Base-by-base conservation (phyloP, 2,113 vertebrate species). In the Manacus vitellinus region DNA sequence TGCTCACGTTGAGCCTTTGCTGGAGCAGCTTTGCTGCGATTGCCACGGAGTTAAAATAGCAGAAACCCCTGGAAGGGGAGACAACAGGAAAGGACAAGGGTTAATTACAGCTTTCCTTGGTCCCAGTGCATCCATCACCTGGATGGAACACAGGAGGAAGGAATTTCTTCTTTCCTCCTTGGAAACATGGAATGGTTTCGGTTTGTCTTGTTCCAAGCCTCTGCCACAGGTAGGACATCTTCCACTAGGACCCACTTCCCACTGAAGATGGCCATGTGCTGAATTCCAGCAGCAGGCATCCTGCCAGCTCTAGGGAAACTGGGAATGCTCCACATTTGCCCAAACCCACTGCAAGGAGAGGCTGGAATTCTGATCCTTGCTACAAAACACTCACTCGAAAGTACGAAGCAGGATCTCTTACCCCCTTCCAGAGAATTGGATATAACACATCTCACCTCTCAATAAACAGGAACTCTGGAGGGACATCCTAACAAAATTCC, bases 1-100 rank as follows among this genome's bases (percentile, higher is more conserved):
- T 99, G 97, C 98, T 99, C 98, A 99, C 98, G 0, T 98, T 99
- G 92, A 99, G 97, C 86, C 99, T 98, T 97, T 99, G 99, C 96
- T 99, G 99, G 76, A 99, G 98, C 72, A 99, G 98, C 83, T 99
- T 99, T 76, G 99, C 99, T 88, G 99, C 99, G 6, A 99, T 99
- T 78, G 99, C 99, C 70, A 99, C 99, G 0, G 99, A 99, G 97
- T 99, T 99, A 97, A 99, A 99, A 96, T 99, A 99, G 98, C 99
- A 99, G 98, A 99, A 99, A n/a, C 99, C 99, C 99, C 99, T 99
- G 97, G 68, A 91, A 78, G 37, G n/a, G 18, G 71, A 88, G 65
- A 31, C 19, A 72, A 78, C n/a, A 86, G 28, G 51, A 35, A 73
- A 77, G 83, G 22, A 67, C 31, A 83, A 27, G 47, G 31, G 67